Percentiles rank a stretch among this genome's conserved stretches.
phyloP scores from a whole-genome alignment of 2,888 invertebrate genomes.

The Volucella inflata region DNA sequence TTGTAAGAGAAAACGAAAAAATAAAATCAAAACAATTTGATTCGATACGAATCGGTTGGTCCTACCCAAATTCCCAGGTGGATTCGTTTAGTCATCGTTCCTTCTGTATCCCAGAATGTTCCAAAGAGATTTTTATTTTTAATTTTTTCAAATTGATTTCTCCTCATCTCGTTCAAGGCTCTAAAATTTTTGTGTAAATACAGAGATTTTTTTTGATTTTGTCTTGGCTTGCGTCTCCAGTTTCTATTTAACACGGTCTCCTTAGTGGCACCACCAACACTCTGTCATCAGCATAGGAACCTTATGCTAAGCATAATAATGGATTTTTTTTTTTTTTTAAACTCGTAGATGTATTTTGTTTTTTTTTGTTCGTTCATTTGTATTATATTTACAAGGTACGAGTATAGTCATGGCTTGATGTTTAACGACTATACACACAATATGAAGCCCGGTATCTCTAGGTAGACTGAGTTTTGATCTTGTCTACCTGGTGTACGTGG shows the following conservation, averaged over 20 bases:
- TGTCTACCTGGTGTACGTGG: conserved; percentile 70
- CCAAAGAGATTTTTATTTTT: neutral
- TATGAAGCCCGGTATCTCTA: conserved; percentile 30
- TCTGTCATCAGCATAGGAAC: conserved; percentile 39
- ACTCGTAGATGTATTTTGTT: conserved; percentile 29
- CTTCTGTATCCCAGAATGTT: conserved; percentile 57
- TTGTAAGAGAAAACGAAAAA: conserved; percentile 47
- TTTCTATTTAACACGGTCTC: conserved; percentile 74
- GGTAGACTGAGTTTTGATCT: conserved; percentile 64
- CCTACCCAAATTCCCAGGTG: conserved; percentile 76
- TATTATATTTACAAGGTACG: conserved; percentile 63
- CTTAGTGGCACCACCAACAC: conserved; percentile 66
- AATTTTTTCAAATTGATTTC: conserved; percentile 47
- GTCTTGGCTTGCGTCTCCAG: conserved; percentile 56
- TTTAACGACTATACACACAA: conserved; percentile 45
- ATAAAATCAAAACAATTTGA: conserved; percentile 22
- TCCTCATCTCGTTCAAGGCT: conserved; percentile 58
- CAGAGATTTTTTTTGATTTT: conserved; percentile 57
- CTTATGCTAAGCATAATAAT: conserved; percentile 75
- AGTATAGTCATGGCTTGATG: neutral
- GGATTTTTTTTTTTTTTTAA: conserved; percentile 50
- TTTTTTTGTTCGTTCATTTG: conserved; percentile 52
- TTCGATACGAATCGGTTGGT: conserved; percentile 65
- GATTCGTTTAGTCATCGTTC: conserved; percentile 73
- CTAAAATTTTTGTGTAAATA: conserved; percentile 72